Base-by-base conservation (phyloP, 2,113 vertebrate genomes). In the Brachyhypopomus gauderio region DNA sequence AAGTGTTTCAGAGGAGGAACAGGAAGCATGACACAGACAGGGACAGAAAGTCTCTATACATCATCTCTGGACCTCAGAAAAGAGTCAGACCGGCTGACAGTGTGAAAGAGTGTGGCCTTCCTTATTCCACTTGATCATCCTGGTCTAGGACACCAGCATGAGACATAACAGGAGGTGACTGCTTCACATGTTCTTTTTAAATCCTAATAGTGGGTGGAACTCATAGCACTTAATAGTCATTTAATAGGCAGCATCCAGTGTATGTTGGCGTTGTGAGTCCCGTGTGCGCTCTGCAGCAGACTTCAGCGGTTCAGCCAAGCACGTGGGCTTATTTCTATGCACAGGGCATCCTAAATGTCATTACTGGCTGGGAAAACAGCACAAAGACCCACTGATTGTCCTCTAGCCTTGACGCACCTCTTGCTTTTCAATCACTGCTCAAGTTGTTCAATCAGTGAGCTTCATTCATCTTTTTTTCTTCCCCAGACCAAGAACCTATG, bases 101-200 rank as follows among this genome's bases (percentile, higher is more conserved):
- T 77, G 84, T 80, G 79, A 89, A 82, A 63, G 79, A 72, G 63
- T 73, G 78, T 45, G 48, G 69, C 75, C 77, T 78, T 86, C 59
- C 77, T 81, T 82, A 79, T 86, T 85, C 62, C 80, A 71, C 71
- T 84, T 52, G 48, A 73, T 84, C 82, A 82, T 30, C 17, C 69
- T 62, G 80, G 72, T 84, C 75, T 76, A 67, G 25, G 84, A 63
- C 38, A 67, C 83, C 83, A 30, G 30, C 30, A 3, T 3, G 30
- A 30, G 30, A 30, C 52, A 56, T 91, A 88, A 90, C 87, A 89
- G 86, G 80, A 89, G 85, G 85, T 89, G 89, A 88, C 88, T 87
- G 85, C 81, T 88, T 83, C 75, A 84, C 72, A 62, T 81, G 72
- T 84, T 69, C 86, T 77, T 88, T 84, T 89, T 86, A 75, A 88